These are phyloP conservation scores for Agapetus fuscipes DNA, from an alignment of 2,888 invertebrate genomes.

Conservation along the genomic window DNA sequence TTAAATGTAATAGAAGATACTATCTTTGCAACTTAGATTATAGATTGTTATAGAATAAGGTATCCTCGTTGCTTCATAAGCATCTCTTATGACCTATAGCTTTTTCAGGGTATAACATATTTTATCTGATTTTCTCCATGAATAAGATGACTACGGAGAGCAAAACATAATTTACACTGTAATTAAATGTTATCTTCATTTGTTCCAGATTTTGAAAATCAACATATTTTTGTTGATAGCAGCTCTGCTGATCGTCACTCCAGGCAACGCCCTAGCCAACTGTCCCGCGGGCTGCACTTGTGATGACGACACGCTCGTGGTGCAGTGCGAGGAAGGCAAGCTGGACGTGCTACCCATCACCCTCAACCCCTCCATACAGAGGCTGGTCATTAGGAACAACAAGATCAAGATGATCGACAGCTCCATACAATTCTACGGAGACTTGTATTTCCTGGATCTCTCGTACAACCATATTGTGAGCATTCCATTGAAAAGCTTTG, in stretches of 20 bases:
- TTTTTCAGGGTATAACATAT: too few species aligned
- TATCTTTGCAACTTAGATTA: too few species aligned
- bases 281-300: conserved; percentile 84
- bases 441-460: conserved; percentile 74
- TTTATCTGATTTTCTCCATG: not conserved
- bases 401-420: conserved; percentile 83
- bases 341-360: conserved; percentile 86
- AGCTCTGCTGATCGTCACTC: conserved; percentile 26
- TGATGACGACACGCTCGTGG: conserved; percentile 81
- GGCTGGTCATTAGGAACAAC: conserved; percentile 75
- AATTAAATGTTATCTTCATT: conserved; percentile 6
- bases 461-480: conserved; percentile 77
- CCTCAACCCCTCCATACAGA: conserved; percentile 81
- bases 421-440: conserved; percentile 80
- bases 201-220: conserved; percentile 23
- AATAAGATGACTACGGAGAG: not conserved
- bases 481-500: conserved; percentile 70
- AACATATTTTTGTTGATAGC: conserved; percentile 24
- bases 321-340: conserved; percentile 76
- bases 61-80: too few species aligned
- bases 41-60: too few species aligned
- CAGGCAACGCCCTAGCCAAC: conserved; percentile 55
- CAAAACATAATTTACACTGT: too few species aligned
- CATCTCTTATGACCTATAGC: too few species aligned
- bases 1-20: too few species aligned